Conservation (phyloP, 2,888 invertebrate species). For the Sphaerophoria rueppellii region DNA sequence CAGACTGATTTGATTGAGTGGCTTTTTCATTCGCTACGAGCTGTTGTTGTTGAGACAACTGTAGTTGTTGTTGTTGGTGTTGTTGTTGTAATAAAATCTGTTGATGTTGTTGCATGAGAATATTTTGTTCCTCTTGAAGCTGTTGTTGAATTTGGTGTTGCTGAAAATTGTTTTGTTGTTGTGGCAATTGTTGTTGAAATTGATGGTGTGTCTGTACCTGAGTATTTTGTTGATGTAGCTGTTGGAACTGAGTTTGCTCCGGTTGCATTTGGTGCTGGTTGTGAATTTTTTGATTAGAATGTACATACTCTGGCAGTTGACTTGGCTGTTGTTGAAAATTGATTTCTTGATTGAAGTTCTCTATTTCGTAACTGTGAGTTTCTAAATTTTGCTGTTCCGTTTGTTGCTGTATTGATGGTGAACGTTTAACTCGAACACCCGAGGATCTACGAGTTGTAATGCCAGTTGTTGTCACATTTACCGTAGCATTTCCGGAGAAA, state of each 20-base stretch:
- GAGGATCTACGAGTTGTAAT: conserved; percentile 49
- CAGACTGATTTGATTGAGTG: conserved; percentile 25
- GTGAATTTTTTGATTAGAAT: conserved; percentile 18
- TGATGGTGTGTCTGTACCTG: conserved; percentile 29
- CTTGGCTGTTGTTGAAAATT: conserved; percentile 5
- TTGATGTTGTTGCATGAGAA: conserved; percentile 56
- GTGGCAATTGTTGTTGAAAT: conserved; percentile 76
- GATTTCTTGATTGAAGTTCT: conserved; percentile 25
- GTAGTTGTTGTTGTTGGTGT: conserved; percentile 37
- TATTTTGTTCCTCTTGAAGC: conserved; percentile 58
- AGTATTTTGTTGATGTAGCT: conserved; percentile 23
- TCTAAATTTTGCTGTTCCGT: conserved; percentile 40
- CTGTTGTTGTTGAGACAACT: conserved; percentile 33
- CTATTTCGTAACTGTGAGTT: conserved; percentile 39
- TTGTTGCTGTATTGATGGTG: conserved; percentile 49
- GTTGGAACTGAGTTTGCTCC: conserved; percentile 58
- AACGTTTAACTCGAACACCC: conserved; percentile 51
- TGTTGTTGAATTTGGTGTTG: conserved; percentile 51
- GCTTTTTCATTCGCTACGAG: conserved; percentile 43
- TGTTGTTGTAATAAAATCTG: conserved; percentile 59
- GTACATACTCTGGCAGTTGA: conserved; percentile 19
- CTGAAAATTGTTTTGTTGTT: conserved; percentile 42
- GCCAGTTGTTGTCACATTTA: conserved; percentile 26
- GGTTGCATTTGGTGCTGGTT: conserved; percentile 34
- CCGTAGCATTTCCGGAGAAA: background rate